Evolutionary conservation across 2,888 invertebrate species (phyloP).

Genomic region (Watsonalla binaria): DNA sequence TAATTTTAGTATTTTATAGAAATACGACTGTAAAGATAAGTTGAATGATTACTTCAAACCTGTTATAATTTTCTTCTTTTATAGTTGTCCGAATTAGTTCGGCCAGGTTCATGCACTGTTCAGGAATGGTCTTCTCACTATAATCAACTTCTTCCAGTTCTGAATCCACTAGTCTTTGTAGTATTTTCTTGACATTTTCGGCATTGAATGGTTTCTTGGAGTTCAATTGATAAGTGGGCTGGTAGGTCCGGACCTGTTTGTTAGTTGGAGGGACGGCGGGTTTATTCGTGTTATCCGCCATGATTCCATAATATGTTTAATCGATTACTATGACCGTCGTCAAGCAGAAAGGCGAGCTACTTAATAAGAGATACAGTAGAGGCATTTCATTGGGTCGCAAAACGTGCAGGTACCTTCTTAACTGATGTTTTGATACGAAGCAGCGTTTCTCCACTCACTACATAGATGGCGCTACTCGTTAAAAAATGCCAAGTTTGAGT

Average conservation of each 20-base stretch:
- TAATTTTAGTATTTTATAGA: not conserved
- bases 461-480: too few species aligned
- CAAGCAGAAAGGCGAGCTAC: not conserved
- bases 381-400: too few species aligned
- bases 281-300: constrained; percentile 39
- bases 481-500: too few species aligned
- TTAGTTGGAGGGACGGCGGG: constrained; percentile 15
- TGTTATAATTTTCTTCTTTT: constrained; percentile 83
- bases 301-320: constrained; percentile 36
- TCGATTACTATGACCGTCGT: constrained; percentile 32
- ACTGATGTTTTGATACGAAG: too few species aligned
- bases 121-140: constrained; percentile 79
- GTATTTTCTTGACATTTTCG: constrained; percentile 79
- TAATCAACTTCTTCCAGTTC: constrained; percentile 80
- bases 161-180: constrained; percentile 77
- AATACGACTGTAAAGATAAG: not conserved
- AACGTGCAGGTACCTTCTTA: too few species aligned
- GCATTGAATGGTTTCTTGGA: constrained; percentile 80
- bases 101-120: constrained; percentile 78
- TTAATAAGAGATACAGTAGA: too few species aligned
- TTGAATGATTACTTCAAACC: constrained; percentile 48
- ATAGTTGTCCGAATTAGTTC: constrained; percentile 79
- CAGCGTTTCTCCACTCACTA: too few species aligned
- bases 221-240: constrained; percentile 82
- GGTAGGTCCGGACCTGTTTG: constrained; percentile 71